Evolutionary conservation across 2,113 vertebrate species (phyloP), one percentile per base, ranked within the genome.

Genomic region (Ahaetulla prasina): DNA sequence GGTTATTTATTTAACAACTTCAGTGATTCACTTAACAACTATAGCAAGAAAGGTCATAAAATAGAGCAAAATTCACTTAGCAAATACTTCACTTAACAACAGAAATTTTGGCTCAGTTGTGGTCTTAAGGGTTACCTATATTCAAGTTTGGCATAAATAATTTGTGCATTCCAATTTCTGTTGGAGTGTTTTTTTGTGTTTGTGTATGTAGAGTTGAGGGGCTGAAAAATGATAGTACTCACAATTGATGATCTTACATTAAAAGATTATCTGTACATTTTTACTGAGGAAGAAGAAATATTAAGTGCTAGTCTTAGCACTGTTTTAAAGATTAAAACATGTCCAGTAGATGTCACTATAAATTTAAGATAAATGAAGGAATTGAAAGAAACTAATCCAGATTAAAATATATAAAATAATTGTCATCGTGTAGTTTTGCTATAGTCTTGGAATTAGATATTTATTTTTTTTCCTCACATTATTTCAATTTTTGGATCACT

Each of bases 401-500:
- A 57, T 55, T 8, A 35, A 57, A 52, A 93, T n/a, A 25, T 92
- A 95, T 90, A 18, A 0, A 39, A 22, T n/a, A 74, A 89, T 80
- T 84, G 10, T 25, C 22, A 27, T 4, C 11, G 1, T 53, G 12
- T 54, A 89, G 63, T 91, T 74, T 92, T 94, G 50, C 63, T 49
- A n/a, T 22, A 85, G 91, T 57, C 87, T 54, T 47, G n/a, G 80
- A 93, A 50, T 92, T 93, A 92, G 91, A 80, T 8, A 10, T 74
- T 12, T 53, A 74, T 39, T 94, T 87, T 90, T 90, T 89, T 94
- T 47, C 91, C 89, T 91, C 92, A 92, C 91, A 89, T 60, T 60
- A 6, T 95, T 94, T 92, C 90, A 89, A 8, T 39, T 11, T 30
- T 16, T 30, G n/a, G 27, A 27, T 88, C 63, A 60, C 93, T 92